phyloP scores from a whole-genome alignment of 2,797 vertebrate species.

The Onychomys torridus region DNA sequence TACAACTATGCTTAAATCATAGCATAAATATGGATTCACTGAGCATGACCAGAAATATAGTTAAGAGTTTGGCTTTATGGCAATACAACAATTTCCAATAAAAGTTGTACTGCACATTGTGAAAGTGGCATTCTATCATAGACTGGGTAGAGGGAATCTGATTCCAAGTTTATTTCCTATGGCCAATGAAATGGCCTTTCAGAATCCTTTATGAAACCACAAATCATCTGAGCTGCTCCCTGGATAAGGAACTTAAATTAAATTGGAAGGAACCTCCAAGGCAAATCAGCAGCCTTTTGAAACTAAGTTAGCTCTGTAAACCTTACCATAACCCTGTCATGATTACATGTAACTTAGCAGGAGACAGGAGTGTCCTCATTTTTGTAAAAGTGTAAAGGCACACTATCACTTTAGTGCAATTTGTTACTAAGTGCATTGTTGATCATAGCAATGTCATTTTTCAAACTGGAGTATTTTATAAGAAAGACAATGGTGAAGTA shows the following conservation, averaged over 20 bases:
- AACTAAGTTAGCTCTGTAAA: constrained; percentile 45
- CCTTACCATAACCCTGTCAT: not conserved
- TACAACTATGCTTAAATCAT: constrained; percentile 30
- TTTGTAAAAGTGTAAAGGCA: not conserved
- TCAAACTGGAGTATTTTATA: not conserved
- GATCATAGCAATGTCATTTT: not conserved
- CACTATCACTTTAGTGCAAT: not conserved
- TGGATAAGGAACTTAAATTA: constrained; percentile 69
- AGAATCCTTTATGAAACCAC: constrained; percentile 70
- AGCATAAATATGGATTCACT: constrained; percentile 61
- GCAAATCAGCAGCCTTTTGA: constrained; percentile 63
- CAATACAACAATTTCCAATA: constrained; percentile 58
- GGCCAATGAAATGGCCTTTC: constrained; percentile 66
- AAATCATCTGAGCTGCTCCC: constrained; percentile 67
- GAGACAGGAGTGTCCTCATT: not conserved
- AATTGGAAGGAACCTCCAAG: constrained; percentile 54
- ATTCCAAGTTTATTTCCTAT: constrained; percentile 69
- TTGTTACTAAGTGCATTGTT: not conserved
- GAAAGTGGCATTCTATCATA: constrained; percentile 67
- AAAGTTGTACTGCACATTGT: not conserved
- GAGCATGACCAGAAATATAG: constrained; percentile 62
- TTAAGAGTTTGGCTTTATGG: constrained; percentile 70
- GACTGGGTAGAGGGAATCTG: not conserved
- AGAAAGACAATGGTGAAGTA: not conserved
- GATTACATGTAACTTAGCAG: not conserved